Conservation (phyloP, 1,140 invertebrate species). For the Achroia grisella region DNA sequence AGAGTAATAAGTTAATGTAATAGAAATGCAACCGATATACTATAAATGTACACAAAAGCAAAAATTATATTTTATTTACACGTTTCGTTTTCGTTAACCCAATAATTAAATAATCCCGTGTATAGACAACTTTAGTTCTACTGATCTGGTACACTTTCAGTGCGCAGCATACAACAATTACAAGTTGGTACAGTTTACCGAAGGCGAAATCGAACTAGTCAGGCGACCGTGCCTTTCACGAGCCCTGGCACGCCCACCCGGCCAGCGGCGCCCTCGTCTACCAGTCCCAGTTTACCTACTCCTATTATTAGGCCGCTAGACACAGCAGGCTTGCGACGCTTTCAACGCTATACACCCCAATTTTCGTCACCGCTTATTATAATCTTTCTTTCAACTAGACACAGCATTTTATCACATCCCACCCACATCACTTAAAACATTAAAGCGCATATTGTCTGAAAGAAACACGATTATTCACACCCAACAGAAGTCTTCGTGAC, state of each 20-base stretch:
- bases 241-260: slow-evolving; percentile 33
- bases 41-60: too few relatives aligned
- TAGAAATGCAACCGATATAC: too few relatives aligned
- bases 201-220: slow-evolving; percentile 38
- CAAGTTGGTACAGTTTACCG: slow-evolving; percentile 28
- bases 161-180: slow-evolving; percentile 29
- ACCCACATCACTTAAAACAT: slow-evolving; percentile 13
- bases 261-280: slow-evolving; percentile 27
- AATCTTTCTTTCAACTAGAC: slow-evolving; percentile 9
- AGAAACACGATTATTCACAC: slow-evolving; percentile 10
- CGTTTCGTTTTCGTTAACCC: background rate
- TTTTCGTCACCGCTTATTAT: slow-evolving; percentile 10
- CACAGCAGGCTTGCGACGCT: too few relatives aligned
- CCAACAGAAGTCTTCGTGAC: slow-evolving; percentile 18
- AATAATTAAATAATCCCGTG: background rate
- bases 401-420: slow-evolving; percentile 15
- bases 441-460: slow-evolving; percentile 6
- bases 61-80: too few relatives aligned
- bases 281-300: slow-evolving; percentile 21
- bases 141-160: slow-evolving; percentile 21
- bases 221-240: slow-evolving; percentile 47
- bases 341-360: background rate
- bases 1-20: too few relatives aligned
- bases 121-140: background rate
- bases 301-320: slow-evolving; percentile 17